These are phyloP conservation scores for Agonopterix subpropinquella DNA, from an alignment of 2,888 invertebrate species.

Conservation along the genomic window DNA sequence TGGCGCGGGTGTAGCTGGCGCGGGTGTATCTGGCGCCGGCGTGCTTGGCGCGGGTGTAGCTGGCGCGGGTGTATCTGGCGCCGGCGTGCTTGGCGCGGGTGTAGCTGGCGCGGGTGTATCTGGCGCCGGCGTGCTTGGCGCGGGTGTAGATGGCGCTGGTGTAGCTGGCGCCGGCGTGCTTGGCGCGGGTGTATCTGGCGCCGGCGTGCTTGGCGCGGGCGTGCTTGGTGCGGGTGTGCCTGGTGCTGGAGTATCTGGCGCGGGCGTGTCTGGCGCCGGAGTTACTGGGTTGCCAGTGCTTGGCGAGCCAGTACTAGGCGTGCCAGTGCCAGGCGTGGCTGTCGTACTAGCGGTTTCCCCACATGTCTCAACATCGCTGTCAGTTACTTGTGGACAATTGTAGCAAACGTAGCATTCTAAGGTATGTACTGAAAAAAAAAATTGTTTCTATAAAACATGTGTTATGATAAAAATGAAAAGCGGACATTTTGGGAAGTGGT, in stretches of 20 bases:
- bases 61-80: too few species aligned
- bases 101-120: background rate
- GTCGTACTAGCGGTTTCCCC: slow-evolving; percentile 7
- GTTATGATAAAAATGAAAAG: too few species aligned
- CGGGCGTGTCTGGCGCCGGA: background rate
- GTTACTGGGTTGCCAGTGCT: background rate
- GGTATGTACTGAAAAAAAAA: slow-evolving; percentile 23
- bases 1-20: too few species aligned
- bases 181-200: background rate
- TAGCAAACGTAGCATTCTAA: slow-evolving; percentile 32
- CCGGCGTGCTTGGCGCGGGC: background rate
- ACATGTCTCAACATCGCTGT: slow-evolving; percentile 20
- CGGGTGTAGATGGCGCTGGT: background rate
- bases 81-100: too few species aligned
- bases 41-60: too few species aligned
- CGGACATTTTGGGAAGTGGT: too few species aligned
- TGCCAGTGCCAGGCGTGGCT: background rate
- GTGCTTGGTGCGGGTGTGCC: background rate
- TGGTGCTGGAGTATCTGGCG: background rate
- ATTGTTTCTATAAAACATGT: background rate
- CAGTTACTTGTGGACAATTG: slow-evolving; percentile 20
- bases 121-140: background rate
- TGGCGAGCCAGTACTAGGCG: background rate
- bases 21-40: too few species aligned
- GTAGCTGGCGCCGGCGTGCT: background rate